Evolutionary conservation across 2,113 vertebrate species (phyloP).

Genomic region (Oncorhynchus gorbuscha): DNA sequence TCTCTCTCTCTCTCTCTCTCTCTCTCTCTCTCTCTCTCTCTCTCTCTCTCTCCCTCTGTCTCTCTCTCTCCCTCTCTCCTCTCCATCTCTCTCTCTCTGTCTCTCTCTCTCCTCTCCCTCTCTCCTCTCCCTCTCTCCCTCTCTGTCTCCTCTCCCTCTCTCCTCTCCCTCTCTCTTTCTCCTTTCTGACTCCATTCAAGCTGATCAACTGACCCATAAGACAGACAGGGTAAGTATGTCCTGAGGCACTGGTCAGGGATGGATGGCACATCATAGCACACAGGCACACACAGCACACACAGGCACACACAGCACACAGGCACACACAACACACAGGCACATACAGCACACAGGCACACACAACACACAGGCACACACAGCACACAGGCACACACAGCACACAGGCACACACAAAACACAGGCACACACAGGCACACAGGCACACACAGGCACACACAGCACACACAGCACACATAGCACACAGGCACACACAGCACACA

Average conservation of each 20-base stretch:
- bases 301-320: too few relatives aligned
- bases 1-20: neutral
- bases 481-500: too few relatives aligned
- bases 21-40: neutral
- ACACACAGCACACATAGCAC: too few relatives aligned
- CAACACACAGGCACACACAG: too few relatives aligned
- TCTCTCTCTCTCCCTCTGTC: neutral
- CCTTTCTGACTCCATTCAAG: neutral
- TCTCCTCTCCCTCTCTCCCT: neutral
- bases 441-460: too few relatives aligned
- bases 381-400: too few relatives aligned
- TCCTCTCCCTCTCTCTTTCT: neutral
- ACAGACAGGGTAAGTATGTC: constrained; percentile 6
- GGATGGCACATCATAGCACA: neutral
- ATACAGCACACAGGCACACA: too few relatives aligned
- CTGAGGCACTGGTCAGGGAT: neutral
- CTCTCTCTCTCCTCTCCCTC: neutral
- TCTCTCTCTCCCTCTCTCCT: neutral
- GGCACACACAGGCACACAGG: too few relatives aligned
- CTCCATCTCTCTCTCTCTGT: neutral
- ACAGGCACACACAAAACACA: too few relatives aligned
- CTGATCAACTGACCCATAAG: constrained; percentile 29
- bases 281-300: neutral
- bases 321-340: too few relatives aligned
- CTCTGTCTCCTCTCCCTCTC: neutral